These are phyloP conservation scores for Eurystomus gularis DNA, from an alignment of 2,113 vertebrate genomes.

Conservation along the genomic window DNA sequence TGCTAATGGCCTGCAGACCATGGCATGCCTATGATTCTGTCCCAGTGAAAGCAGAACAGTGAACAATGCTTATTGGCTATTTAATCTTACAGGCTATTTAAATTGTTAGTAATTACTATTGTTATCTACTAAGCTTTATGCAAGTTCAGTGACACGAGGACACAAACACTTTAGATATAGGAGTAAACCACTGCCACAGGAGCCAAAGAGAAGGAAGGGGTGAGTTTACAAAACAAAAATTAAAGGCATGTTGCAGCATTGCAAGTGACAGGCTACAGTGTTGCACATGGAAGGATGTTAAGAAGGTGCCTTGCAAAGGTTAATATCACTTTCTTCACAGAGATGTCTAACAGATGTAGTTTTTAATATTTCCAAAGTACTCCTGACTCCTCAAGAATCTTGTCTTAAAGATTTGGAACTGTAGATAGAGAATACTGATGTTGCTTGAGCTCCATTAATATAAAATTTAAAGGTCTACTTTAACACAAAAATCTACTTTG, in stretches of 20 bases:
- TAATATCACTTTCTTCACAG: not conserved
- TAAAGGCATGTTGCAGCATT: not conserved
- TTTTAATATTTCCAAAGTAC: not conserved
- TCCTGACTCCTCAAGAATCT: not conserved
- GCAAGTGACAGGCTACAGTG: not conserved
- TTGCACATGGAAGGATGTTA: not conserved
- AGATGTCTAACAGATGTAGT: not conserved
- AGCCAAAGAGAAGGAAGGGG: not conserved
- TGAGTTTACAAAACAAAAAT: not conserved
- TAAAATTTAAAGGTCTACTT: not conserved
- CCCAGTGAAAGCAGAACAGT: not conserved
- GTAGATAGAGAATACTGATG: not conserved
- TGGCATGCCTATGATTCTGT: too few relatives aligned
- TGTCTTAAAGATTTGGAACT: not conserved
- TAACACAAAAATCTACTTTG: not conserved
- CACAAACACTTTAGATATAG: not conserved
- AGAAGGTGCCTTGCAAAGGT: not conserved
- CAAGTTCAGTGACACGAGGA: not conserved
- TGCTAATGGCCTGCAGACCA: too few relatives aligned
- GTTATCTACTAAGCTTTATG: not conserved
- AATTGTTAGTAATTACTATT: not conserved
- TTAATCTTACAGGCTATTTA: not conserved
- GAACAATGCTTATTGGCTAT: not conserved
- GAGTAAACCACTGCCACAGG: too few relatives aligned
- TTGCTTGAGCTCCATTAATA: not conserved